Evolutionary conservation across 2,113 vertebrate genomes (phyloP).

Genomic region (Procavia capensis): DNA sequence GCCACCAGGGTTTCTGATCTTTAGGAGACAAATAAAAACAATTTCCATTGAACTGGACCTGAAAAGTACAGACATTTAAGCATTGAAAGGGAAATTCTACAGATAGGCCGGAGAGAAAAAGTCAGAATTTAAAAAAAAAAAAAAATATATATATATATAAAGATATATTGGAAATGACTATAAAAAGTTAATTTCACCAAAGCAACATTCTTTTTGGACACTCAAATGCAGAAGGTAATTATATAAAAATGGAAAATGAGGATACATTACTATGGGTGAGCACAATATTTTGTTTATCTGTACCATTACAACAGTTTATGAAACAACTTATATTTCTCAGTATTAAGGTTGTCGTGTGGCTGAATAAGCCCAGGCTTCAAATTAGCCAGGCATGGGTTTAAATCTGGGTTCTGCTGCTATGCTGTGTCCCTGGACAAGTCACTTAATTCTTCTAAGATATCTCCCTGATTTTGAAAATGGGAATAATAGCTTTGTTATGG

Average conservation of each 20-base stretch:
- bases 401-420: background rate
- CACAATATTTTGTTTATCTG: background rate
- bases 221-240: background rate
- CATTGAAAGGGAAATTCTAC: conserved; percentile 1
- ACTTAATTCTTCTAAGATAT: background rate
- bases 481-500: background rate
- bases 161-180: background rate
- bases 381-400: background rate
- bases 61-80: background rate
- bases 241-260: conserved; percentile 31
- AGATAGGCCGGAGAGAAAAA: background rate
- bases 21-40: background rate
- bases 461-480: background rate
- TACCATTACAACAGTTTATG: background rate
- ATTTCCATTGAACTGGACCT: background rate
- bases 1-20: no score
- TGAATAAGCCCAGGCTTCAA: background rate
- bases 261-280: background rate
- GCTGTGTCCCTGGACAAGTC: background rate
- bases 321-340: background rate
- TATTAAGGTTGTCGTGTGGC: background rate
- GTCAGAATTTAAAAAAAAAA: background rate
- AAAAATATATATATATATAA: background rate
- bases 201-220: background rate
- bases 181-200: background rate